Percentiles rank a stretch among this genome's conserved stretches.
These are phyloP conservation scores for Poecilia picta DNA, from an alignment of 2,797 vertebrate species.

Conservation along the genomic window DNA sequence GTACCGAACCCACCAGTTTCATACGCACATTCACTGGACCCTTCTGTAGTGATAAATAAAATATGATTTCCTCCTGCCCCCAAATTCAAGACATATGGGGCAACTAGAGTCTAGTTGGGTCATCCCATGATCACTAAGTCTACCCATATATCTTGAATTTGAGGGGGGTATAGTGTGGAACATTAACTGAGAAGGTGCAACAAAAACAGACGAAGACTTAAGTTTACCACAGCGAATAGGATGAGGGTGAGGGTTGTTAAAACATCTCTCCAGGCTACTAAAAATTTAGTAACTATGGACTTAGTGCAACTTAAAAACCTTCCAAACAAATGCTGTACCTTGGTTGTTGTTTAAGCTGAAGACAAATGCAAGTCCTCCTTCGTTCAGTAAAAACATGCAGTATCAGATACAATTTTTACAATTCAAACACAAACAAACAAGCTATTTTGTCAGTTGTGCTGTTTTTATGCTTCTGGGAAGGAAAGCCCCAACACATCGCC, in stretches of 20 bases:
- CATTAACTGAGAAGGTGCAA: background rate
- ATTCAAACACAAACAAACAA: background rate
- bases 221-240: background rate
- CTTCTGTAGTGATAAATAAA: too few relatives aligned
- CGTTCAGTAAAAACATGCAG: background rate
- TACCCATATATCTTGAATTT: too few relatives aligned
- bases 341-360: background rate
- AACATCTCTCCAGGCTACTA: background rate
- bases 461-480: conserved; percentile 2
- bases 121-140: too few relatives aligned
- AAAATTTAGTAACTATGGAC: background rate
- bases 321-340: background rate
- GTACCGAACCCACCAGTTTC: too few relatives aligned
- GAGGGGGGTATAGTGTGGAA: background rate
- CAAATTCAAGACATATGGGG: too few relatives aligned
- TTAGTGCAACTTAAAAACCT: background rate
- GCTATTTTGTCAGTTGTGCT: background rate
- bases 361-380: background rate
- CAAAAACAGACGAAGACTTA: background rate
- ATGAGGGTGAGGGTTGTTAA: background rate
- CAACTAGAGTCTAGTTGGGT: too few relatives aligned
- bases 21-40: too few relatives aligned
- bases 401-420: background rate
- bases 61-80: too few relatives aligned
- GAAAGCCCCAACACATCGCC: background rate